Conservation (phyloP, 2,113 vertebrate genomes). For the Bos javanicus region DNA sequence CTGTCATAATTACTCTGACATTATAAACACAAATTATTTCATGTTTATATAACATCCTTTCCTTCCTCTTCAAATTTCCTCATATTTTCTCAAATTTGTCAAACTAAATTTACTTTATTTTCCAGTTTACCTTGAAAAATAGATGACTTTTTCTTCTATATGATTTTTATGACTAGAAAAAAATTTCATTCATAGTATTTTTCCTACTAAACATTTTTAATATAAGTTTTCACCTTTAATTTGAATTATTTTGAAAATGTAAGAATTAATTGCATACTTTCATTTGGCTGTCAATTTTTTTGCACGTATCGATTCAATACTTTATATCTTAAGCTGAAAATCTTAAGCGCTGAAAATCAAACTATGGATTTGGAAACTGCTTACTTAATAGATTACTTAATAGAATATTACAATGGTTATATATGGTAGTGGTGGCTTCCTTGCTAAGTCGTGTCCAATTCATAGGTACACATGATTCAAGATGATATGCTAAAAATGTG, state of each 20-base stretch:
- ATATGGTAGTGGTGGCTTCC: neutral
- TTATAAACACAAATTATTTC: neutral
- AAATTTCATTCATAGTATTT: neutral
- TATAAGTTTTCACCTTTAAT: neutral
- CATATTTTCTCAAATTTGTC: neutral
- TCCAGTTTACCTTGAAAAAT: neutral
- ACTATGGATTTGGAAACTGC: neutral
- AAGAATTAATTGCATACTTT: neutral
- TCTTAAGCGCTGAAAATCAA: neutral
- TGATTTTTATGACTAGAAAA: neutral
- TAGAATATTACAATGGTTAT: neutral
- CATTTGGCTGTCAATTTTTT: neutral
- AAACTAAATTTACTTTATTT: neutral
- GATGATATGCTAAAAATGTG: neutral
- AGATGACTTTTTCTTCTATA: neutral
- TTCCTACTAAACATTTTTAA: neutral
- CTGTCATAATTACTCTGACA: neutral
- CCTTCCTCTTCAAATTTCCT: neutral
- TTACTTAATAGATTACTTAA: neutral
- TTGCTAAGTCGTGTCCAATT: neutral
- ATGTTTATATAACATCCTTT: neutral
- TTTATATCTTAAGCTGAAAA: neutral
- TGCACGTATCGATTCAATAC: neutral
- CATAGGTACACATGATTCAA: neutral
- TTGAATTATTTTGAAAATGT: neutral